These are phyloP conservation scores for Chromoteleia sp. DNA, from an alignment of 2,888 invertebrate genomes.

Conservation along the genomic window DNA sequence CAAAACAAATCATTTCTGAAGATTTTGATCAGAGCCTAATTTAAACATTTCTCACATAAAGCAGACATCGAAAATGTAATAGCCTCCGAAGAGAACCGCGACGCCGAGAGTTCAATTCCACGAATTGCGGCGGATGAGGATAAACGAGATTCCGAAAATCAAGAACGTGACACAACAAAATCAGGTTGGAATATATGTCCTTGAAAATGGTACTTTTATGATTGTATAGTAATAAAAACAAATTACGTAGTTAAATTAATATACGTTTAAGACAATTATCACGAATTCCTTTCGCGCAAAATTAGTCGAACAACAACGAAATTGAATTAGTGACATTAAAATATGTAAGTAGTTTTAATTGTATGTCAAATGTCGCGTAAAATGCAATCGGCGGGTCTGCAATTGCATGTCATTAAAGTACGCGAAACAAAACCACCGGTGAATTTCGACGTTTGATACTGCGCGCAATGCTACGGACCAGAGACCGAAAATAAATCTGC, in stretches of 20 bases:
- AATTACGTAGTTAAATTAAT: too few species aligned
- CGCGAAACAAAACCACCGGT: conserved; percentile 44
- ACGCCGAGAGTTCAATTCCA: conserved; percentile 71
- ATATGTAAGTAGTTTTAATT: not conserved
- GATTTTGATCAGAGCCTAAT: conserved; percentile 9
- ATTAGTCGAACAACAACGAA: too few species aligned
- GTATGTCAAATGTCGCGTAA: not conserved
- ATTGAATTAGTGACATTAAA: too few species aligned
- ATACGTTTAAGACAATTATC: too few species aligned
- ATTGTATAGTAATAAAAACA: not conserved
- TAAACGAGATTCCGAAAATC: conserved; percentile 69
- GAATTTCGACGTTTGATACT: conserved; percentile 59
- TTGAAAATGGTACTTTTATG: conserved; percentile 14
- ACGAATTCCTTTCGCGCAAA: not conserved
- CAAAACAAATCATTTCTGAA: too few species aligned
- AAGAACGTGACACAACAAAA: conserved; percentile 54
- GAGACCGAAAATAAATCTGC: conserved; percentile 80
- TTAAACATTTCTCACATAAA: conserved; percentile 34
- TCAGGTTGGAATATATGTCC: conserved; percentile 36
- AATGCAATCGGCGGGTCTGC: conserved; percentile 18
- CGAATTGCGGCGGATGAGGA: conserved; percentile 72
- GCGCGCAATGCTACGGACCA: conserved; percentile 69
- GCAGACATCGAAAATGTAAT: conserved; percentile 67
- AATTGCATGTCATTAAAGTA: conserved; percentile 32
- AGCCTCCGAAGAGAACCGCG: conserved; percentile 72